Percentiles rank a stretch among this genome's conserved stretches.
phyloP scores from a whole-genome alignment of 2,797 vertebrate species.

The Crax fasciolata region DNA sequence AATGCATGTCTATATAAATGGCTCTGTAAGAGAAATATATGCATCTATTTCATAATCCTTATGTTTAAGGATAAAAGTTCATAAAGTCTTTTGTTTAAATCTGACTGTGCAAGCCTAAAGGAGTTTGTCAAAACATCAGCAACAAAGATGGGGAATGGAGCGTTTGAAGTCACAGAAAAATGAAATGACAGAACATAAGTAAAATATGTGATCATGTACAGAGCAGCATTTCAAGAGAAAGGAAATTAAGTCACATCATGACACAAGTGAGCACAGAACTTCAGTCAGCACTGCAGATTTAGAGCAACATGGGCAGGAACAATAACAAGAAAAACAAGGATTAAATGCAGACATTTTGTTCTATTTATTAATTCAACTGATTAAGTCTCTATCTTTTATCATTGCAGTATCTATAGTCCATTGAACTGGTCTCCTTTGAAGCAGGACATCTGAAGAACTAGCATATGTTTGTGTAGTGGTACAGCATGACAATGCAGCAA shows the following conservation, averaged over 20 bases:
- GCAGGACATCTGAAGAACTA: conserved; percentile 29
- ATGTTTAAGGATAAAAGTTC: not conserved
- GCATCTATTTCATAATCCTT: not conserved
- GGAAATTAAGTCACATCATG: not conserved
- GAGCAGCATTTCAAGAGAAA: not conserved
- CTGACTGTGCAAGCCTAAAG: not conserved
- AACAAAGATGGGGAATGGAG: not conserved
- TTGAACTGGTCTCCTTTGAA: conserved; percentile 46
- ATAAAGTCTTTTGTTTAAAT: not conserved
- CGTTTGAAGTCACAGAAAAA: not conserved
- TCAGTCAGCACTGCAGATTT: not conserved
- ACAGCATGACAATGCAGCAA: not conserved
- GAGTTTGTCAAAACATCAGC: not conserved
- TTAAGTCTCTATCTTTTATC: conserved; percentile 20
- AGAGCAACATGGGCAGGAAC: not conserved
- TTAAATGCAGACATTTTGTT: conserved; percentile 16
- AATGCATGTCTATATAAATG: not conserved
- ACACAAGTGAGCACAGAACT: not conserved
- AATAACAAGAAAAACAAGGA: not conserved
- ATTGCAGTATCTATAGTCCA: not conserved
- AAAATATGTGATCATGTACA: not conserved
- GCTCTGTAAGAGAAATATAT: not conserved
- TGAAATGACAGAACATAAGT: not conserved
- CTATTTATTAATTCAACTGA: conserved; percentile 27
- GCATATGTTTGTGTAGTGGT: not conserved